Base-by-base conservation (phyloP, 2,888 invertebrate species). In the Scaptomyza flava region DNA sequence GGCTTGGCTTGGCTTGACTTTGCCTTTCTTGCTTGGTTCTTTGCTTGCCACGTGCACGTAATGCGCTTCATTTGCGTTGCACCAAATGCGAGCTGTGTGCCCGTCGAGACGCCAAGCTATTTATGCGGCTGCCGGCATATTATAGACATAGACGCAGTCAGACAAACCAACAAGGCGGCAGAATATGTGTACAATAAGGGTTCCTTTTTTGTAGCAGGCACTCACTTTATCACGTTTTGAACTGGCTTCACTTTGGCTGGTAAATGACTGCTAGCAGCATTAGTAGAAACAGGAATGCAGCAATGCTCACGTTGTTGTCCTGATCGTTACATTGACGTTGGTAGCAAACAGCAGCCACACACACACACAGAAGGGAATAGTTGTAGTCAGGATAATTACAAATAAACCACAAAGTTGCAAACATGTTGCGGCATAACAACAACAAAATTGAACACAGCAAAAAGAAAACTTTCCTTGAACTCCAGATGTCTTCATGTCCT, bases 61-160 rank as follows among this genome's bases (percentile, higher is more conserved):
- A 83, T 83, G 89, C 87, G 89, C 82, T 89, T 83, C 82, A 83
- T 89, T 83, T 89, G 87, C 87, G 75, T 77, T 89, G 84, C 84
- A 86, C 80, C 88, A 86, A 88, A 82, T 86, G 79, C 62, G 48
- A 65, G 51, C 34, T 54, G 77, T 67, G 45, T 59, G 79, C 68
- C 79, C 63, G 20, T 43, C 42, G 68, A 50, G 63, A 73, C 45
- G 45, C 41, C 68, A 36, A 53, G 60, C 68, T 59, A 62, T 67
- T 79, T 79, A 79, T 79, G 79, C 75, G 63, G 75, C 60, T 68
- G 68, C 69, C 58, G 47, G 67, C 60, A 62, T 69, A 66, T 66
- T 65, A 78, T 68, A 68, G 64, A 51, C 56, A 60, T 60, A 61
- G 53, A 72, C 47, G 41, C 41, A 46, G 34, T 20, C 53, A 47